Evolutionary conservation across 2,797 vertebrate species (phyloP).

Genomic region (Alectoris magna): DNA sequence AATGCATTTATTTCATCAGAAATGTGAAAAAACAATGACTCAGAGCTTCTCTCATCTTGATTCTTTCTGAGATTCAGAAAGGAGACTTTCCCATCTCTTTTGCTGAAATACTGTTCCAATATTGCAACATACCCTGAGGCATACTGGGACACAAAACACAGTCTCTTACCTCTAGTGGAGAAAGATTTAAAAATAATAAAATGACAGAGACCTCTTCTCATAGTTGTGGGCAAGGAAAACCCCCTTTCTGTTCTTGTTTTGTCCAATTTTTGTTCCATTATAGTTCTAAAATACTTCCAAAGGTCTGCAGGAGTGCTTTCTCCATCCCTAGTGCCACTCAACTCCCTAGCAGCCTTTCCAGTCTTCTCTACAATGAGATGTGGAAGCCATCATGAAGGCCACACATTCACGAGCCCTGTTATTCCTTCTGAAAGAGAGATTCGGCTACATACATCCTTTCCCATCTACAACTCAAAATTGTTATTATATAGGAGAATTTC

Average conservation of each 20-base stretch:
- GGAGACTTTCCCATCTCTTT: background rate
- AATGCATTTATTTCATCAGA: background rate
- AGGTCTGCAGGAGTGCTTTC: background rate
- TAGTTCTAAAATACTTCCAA: background rate
- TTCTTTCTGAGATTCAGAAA: background rate
- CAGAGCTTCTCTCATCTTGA: background rate
- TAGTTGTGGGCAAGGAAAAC: background rate
- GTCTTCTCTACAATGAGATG: background rate
- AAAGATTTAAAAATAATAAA: background rate
- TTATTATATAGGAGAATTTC: background rate
- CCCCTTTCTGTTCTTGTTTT: background rate
- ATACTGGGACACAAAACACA: background rate
- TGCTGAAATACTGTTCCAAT: background rate
- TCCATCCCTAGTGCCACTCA: accelerated
- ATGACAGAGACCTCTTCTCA: background rate
- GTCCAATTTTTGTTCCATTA: background rate
- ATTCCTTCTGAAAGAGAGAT: background rate
- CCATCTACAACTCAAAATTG: background rate
- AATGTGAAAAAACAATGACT: background rate
- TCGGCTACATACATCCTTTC: background rate
- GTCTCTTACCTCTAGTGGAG: background rate
- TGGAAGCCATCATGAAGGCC: background rate
- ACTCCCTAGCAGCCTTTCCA: background rate
- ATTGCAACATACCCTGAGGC: background rate
- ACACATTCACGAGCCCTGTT: background rate